Evolutionary conservation across 1,140 invertebrate genomes (phyloP).

Genomic region (Oppia nitens): DNA sequence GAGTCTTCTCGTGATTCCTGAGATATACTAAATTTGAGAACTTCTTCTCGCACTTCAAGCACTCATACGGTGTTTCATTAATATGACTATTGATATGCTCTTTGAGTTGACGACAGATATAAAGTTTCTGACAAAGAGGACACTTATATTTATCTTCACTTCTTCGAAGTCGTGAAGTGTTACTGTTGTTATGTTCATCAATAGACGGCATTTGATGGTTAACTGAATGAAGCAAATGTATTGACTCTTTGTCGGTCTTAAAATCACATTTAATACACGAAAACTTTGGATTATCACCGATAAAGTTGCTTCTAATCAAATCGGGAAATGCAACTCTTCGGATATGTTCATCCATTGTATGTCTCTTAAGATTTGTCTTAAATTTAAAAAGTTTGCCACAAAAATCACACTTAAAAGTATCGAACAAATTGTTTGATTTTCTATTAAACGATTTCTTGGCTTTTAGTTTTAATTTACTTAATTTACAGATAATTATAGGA

Average conservation of each 20-base stretch:
- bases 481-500: background rate
- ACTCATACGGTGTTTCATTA: conserved; percentile 17
- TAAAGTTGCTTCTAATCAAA: background rate
- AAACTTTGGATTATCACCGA: background rate
- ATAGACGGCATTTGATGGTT: background rate
- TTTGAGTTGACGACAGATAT: conserved; percentile 16
- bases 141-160: conserved; percentile 16
- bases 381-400: background rate
- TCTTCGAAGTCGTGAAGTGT: background rate
- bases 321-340: background rate
- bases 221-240: background rate
- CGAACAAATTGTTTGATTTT: background rate
- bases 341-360: background rate
- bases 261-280: background rate
- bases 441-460: background rate
- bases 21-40: conserved; percentile 33
- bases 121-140: conserved; percentile 21
- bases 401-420: background rate
- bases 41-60: conserved; percentile 32
- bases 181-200: background rate
- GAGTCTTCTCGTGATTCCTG: conserved; percentile 30
- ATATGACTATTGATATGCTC: conserved; percentile 12
- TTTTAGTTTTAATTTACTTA: background rate
- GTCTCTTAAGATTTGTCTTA: background rate
- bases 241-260: background rate